phyloP scores from a whole-genome alignment of 2,113 vertebrate species.

The Hymenochirus boettgeri region DNA sequence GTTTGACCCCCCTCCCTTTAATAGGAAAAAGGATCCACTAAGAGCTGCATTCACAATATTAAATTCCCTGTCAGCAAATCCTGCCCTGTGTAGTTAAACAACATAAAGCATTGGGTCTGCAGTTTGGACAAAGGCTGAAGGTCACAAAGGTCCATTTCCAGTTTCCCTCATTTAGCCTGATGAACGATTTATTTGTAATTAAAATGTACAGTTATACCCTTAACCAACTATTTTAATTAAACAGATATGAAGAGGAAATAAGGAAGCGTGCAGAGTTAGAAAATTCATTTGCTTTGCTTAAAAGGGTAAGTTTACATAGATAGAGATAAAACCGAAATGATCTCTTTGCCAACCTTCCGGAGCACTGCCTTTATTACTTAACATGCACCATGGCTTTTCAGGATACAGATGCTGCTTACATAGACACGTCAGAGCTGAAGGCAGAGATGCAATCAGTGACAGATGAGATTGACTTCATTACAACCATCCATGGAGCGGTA shows the following conservation, averaged over 20 bases:
- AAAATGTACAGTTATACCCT: background rate
- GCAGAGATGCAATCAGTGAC: conserved; percentile 58
- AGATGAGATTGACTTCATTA: conserved; percentile 69
- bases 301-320: conserved; percentile 59
- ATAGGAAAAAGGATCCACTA: too few species aligned
- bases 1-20: too few species aligned
- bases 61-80: too few species aligned
- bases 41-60: too few species aligned
- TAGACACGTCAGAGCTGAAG: conserved; percentile 66
- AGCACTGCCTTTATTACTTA: background rate
- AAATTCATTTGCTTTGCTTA: conserved; percentile 73
- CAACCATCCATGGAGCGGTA: conserved; percentile 65
- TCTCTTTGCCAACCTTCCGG: background rate
- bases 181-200: too few species aligned
- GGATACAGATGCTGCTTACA: conserved; percentile 67
- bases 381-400: conserved; percentile 39
- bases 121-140: too few species aligned
- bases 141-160: too few species aligned
- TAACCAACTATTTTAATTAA: background rate
- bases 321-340: background rate
- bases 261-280: conserved; percentile 51
- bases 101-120: too few species aligned
- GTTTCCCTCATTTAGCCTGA: too few species aligned
- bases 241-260: conserved; percentile 64
- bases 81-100: too few species aligned